Conservation (phyloP, 1,140 invertebrate genomes). For the Polypedilum vanderplanki region DNA sequence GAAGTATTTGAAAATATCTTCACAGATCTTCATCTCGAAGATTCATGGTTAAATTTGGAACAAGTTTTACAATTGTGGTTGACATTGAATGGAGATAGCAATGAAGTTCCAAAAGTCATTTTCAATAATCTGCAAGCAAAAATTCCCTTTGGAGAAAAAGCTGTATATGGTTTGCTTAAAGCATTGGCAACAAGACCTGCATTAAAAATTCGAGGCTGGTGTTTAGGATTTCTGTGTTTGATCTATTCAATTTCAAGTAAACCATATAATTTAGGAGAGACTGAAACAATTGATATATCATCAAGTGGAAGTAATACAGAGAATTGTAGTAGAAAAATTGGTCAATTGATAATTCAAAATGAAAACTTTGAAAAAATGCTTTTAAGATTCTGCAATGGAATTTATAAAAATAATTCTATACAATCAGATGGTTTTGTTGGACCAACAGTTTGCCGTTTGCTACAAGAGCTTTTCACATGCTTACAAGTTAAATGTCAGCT, state of each 20-base stretch:
- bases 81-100: constrained; percentile 60
- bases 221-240: constrained; percentile 60
- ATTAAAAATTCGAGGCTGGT: constrained; percentile 66
- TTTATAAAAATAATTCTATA: constrained; percentile 46
- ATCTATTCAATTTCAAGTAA: constrained; percentile 47
- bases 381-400: constrained; percentile 62
- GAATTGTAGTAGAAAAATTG: constrained; percentile 47
- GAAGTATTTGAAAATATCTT: constrained; percentile 65
- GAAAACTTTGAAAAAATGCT: constrained; percentile 65
- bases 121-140: constrained; percentile 56
- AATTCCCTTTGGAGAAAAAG: constrained; percentile 61
- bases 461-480: constrained; percentile 64
- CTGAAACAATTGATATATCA: constrained; percentile 29
- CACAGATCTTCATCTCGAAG: constrained; percentile 50
- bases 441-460: constrained; percentile 64
- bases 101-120: constrained; percentile 43
- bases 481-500: constrained; percentile 63
- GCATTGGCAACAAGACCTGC: constrained; percentile 58
- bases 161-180: constrained; percentile 62
- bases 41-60: constrained; percentile 62
- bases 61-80: constrained; percentile 76
- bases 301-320: constrained; percentile 31
- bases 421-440: constrained; percentile 53
- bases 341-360: constrained; percentile 58
- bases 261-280: constrained; percentile 34